Evolutionary conservation across 2,113 vertebrate genomes (phyloP).

Genomic region (Cavia aperea): DNA sequence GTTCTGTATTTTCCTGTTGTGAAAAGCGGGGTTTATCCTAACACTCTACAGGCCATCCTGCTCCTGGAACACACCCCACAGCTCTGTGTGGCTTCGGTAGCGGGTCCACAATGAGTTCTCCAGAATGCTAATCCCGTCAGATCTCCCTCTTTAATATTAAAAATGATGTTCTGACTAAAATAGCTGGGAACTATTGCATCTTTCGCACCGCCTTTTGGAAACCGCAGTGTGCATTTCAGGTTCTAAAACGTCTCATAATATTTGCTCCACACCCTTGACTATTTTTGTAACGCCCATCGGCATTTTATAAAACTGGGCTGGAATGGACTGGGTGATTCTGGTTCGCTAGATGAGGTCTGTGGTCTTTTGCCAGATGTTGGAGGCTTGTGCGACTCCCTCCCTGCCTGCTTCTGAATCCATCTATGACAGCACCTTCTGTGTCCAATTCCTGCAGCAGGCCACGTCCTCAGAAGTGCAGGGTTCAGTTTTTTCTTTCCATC

Average conservation of each 20-base stretch:
- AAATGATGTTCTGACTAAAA: background rate
- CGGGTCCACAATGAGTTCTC: background rate
- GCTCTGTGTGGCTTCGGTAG: background rate
- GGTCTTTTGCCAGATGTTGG: accelerated
- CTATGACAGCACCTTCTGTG: accelerated
- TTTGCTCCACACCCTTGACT: background rate
- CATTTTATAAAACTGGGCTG: background rate
- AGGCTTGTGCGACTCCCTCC: accelerated
- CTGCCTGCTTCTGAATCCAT: background rate
- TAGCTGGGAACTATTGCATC: background rate
- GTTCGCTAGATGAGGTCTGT: background rate
- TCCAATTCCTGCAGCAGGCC: background rate
- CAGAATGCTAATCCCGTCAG: background rate
- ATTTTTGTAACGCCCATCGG: background rate
- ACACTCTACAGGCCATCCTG: background rate
- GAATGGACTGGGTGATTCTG: background rate
- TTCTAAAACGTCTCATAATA: background rate
- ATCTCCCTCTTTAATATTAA: background rate
- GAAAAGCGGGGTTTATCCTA: background rate
- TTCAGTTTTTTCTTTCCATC: background rate
- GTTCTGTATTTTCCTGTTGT: background rate
- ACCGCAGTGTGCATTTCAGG: background rate
- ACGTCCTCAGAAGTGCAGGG: accelerated
- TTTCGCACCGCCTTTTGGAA: background rate
- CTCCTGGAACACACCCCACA: background rate